Base-by-base conservation (phyloP, 2,113 vertebrate species). In the Chlorocebus sabaeus region DNA sequence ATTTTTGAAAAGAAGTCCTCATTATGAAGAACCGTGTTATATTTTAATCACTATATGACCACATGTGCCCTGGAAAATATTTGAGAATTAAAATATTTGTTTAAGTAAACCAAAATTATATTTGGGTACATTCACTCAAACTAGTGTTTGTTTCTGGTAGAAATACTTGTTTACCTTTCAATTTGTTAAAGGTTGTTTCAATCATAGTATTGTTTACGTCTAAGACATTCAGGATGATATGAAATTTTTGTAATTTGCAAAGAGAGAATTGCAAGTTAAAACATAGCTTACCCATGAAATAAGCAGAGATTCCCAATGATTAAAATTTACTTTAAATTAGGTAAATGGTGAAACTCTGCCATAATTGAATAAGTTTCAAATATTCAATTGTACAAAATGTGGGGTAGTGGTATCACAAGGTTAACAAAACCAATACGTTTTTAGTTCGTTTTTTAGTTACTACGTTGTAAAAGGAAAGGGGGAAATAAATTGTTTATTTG, bases 171-270 rank as follows among this genome's bases (percentile, higher is more conserved):
- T 91, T 96, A 89, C 82, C 11, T 93, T 97, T 92, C 82, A 97
- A 55, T 75, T 96, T 95, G 73, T 84, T 96, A 84, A 98, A 92
- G 30, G 20, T 92, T 95, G 23, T 90, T 93, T 95, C 95, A 97
- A 92, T 88, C 72, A 96, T 5, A 23, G 30, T 70, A 50, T 52
- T 81, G 82, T 92, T 96, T 98, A 68, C 11, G 45, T 86, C 68
- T 73, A 64, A 89, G 55, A 93, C 78, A 84, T 18, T 83, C 88
- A 90, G 11, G 43, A 93, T 73, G 79, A 80, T 45, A 86, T 75
- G 40, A 82, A 43, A 79, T 40, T 90, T 93, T 93, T 85, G 5
- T 70, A 78, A 95, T 92, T 83, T 94, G 18, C 50, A 85, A 91
- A 80, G 72, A 85, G 70, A 86, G 52, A 72, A 86, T 68, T 96